These are phyloP conservation scores for Hemitrygon akajei DNA, from an alignment of 2,797 vertebrate genomes.

Conservation along the genomic window DNA sequence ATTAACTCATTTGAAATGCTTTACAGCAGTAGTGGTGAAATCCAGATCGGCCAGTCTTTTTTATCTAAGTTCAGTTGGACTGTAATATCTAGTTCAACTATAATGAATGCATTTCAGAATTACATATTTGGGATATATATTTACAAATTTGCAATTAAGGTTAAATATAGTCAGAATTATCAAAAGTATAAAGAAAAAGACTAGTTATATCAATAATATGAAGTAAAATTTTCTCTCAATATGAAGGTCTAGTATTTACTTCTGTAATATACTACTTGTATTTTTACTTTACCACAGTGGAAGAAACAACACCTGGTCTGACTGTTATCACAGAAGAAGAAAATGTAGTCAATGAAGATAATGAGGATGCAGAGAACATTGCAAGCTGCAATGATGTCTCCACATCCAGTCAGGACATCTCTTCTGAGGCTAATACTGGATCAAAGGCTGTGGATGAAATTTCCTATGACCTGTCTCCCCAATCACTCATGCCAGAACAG, in stretches of 20 bases:
- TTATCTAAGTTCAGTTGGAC: not conserved
- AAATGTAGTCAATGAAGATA: not conserved
- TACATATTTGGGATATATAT: not conserved
- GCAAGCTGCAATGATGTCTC: not conserved
- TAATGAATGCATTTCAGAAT: not conserved
- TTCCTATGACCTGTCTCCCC: conserved; percentile 12
- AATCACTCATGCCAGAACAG: conserved; percentile 5
- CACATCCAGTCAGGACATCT: not conserved
- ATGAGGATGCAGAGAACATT: not conserved
- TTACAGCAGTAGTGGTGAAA: not conserved
- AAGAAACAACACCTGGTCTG: not conserved
- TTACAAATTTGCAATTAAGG: not conserved
- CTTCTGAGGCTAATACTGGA: not conserved
- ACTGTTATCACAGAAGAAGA: conserved; percentile 3
- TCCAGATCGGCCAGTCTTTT: not conserved
- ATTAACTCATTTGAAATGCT: not conserved
- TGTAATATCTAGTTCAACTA: not conserved
- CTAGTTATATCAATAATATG: not conserved
- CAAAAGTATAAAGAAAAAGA: not conserved
- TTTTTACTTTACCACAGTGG: conserved; percentile 14
- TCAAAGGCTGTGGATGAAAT: not conserved
- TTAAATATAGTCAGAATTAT: not conserved
- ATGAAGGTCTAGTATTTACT: not conserved
- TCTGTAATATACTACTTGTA: not conserved
- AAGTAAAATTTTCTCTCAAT: not conserved